Evolutionary conservation across 2,113 vertebrate genomes (phyloP).

Genomic region (Dipodomys spectabilis): DNA sequence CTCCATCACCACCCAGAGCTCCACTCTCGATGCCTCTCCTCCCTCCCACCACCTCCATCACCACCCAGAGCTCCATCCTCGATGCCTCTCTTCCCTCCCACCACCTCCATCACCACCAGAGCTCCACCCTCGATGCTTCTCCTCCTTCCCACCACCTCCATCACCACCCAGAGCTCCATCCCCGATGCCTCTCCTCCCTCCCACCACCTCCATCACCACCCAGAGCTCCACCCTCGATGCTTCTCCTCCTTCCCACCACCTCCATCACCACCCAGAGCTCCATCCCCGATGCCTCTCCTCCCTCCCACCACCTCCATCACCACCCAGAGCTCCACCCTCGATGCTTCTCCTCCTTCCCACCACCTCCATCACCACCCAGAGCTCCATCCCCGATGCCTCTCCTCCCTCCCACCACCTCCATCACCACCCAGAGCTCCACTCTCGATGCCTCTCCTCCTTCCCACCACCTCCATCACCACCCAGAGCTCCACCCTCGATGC

Average conservation of each 20-base stretch:
- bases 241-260: neutral
- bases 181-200: fast-evolving
- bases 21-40: fast-evolving
- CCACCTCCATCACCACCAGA: neutral
- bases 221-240: fast-evolving
- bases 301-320: too few relatives aligned
- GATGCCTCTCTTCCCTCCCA: neutral
- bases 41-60: too few relatives aligned
- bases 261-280: neutral
- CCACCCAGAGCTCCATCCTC: fast-evolving
- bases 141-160: neutral
- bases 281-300: fast-evolving
- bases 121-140: fast-evolving
- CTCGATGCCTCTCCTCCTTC: fast-evolving
- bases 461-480: neutral
- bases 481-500: fast-evolving
- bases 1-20: neutral
- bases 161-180: neutral
- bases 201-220: neutral
- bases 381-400: fast-evolving
- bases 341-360: neutral
- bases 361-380: neutral
- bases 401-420: neutral
- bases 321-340: fast-evolving
- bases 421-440: neutral